Percentiles rank a stretch among this genome's conserved stretches.
These are phyloP conservation scores for Metridium senile DNA, from an alignment of 92 coral and sea anemone genomes.

Conservation along the genomic window DNA sequence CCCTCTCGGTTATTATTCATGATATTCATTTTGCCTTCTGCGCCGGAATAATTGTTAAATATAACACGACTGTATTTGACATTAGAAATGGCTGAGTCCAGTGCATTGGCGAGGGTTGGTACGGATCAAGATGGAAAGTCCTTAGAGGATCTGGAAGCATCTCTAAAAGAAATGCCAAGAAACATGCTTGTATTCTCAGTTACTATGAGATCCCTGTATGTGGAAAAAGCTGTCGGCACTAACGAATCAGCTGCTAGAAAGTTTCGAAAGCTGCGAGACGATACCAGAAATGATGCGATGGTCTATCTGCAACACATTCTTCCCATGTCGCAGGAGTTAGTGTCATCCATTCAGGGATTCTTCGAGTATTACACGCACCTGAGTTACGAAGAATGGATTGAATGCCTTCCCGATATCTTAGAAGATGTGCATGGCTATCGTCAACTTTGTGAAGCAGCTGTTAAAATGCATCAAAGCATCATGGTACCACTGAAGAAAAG, in stretches of 20 bases:
- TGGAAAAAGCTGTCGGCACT: slow-evolving; percentile 41
- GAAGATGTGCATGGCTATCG: slow-evolving; percentile 33
- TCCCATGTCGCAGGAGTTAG: slow-evolving; percentile 54
- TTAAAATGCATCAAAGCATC: slow-evolving; percentile 55
- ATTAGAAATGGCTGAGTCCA: not conserved
- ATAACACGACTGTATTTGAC: too few relatives aligned
- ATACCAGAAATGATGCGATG: slow-evolving; percentile 61
- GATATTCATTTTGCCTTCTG: too few relatives aligned
- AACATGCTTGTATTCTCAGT: slow-evolving; percentile 47
- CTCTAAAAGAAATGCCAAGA: slow-evolving; percentile 34
- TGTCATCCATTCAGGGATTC: slow-evolving; percentile 35
- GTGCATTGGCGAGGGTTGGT: not conserved
- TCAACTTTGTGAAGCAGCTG: slow-evolving; percentile 24
- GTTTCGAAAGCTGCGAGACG: slow-evolving; percentile 67
- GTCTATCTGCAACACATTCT: slow-evolving; percentile 54
- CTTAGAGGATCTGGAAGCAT: not conserved
- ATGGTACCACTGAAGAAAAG: slow-evolving; percentile 52
- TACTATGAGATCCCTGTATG: slow-evolving; percentile 51
- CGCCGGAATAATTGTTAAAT: too few relatives aligned
- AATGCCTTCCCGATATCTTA: slow-evolving; percentile 43
- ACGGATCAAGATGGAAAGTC: not conserved
- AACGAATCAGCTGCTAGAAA: not conserved
- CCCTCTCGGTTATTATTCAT: too few relatives aligned
- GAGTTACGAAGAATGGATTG: slow-evolving; percentile 50
- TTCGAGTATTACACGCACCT: slow-evolving; percentile 64